Percentiles rank a stretch among this genome's conserved stretches.
phyloP scores from a whole-genome alignment of 2,888 invertebrate species.

The Eilema depressum region DNA sequence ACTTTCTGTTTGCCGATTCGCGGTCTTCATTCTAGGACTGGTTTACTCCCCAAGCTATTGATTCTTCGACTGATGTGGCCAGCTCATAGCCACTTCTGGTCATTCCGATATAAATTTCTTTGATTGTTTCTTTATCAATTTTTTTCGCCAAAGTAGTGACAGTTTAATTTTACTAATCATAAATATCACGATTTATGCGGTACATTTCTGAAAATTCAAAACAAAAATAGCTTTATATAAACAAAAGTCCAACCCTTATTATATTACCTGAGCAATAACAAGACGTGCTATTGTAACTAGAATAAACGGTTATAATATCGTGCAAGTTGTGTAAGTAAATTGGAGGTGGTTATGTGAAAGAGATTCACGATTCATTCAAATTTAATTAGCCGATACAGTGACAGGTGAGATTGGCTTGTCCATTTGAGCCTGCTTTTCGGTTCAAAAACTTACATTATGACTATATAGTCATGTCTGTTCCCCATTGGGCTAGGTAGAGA shows the following conservation, averaged over 20 bases:
- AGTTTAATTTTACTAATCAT: not conserved
- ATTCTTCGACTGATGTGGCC: no score
- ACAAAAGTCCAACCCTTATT: not conserved
- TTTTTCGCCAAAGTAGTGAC: not conserved
- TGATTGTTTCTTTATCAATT: not conserved
- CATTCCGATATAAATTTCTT: not conserved
- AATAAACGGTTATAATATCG: constrained; percentile 17
- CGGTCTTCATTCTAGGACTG: no score
- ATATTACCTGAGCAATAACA: constrained; percentile 10
- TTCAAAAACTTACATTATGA: no score
- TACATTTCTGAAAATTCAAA: not conserved
- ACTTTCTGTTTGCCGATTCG: no score
- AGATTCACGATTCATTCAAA: not conserved
- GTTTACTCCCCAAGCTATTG: no score
- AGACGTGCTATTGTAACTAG: constrained; percentile 10
- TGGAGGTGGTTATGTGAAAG: constrained; percentile 7
- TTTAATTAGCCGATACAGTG: not conserved
- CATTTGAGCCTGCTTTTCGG: no score
- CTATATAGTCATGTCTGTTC: no score
- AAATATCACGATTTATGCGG: not conserved
- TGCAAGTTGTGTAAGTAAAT: constrained; percentile 11
- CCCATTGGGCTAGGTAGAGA: no score
- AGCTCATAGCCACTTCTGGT: no score
- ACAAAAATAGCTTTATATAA: not conserved
- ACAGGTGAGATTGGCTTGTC: not conserved